Conservation (phyloP, 2,113 vertebrate species). For the Opisthocomus hoazin region DNA sequence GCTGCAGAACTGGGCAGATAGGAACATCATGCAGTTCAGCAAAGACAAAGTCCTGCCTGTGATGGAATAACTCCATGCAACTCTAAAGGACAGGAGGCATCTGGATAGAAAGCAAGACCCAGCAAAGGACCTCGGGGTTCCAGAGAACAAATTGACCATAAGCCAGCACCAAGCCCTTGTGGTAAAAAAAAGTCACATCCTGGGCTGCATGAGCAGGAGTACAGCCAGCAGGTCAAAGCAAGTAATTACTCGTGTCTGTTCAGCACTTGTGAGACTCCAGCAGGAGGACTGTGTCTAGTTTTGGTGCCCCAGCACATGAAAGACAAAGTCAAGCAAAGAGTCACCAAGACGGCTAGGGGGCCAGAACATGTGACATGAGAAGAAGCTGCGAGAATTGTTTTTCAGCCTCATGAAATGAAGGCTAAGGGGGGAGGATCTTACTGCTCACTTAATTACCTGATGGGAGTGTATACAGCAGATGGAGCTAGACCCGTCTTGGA, state of each 20-base stretch:
- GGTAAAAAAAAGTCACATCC: neutral
- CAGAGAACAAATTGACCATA: neutral
- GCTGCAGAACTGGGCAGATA: neutral
- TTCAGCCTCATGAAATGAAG: neutral
- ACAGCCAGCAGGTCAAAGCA: neutral
- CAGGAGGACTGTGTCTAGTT: neutral
- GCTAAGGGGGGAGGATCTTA: neutral
- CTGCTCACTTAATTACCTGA: neutral
- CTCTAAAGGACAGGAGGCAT: neutral
- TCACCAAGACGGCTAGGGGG: neutral
- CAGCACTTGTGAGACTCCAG: neutral
- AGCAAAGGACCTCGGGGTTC: neutral
- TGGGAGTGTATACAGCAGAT: neutral
- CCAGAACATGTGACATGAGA: neutral
- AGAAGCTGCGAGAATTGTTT: neutral
- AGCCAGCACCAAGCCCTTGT: neutral
- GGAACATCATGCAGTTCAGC: neutral
- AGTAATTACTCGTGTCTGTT: neutral
- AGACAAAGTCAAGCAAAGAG: neutral
- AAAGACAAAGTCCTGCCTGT: neutral
- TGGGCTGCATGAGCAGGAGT: neutral
- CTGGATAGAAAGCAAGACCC: neutral
- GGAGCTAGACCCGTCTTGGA: neutral
- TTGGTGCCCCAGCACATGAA: neutral
- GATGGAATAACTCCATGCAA: neutral